Base-by-base conservation (phyloP, 2,888 invertebrate genomes). In the Tolmerus cingulatus region DNA sequence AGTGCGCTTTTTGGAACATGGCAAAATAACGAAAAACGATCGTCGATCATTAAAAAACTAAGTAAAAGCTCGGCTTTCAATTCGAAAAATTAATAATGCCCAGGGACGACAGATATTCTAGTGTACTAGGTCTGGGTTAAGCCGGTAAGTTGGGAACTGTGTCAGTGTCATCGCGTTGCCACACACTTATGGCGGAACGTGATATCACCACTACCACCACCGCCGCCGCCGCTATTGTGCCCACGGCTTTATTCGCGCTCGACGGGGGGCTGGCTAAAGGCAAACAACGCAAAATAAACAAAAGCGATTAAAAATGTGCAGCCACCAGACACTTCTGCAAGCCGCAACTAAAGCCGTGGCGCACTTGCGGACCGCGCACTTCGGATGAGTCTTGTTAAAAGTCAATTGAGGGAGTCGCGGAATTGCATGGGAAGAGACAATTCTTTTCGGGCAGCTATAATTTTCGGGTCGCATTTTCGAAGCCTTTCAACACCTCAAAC, bases 71-170 rank as follows among this genome's bases (percentile, higher is more conserved):
- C 23, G 27, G 66, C 66, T 66, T 66, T 66, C 66, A 66, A 66
- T 66, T 66, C 66, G 66, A 66, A 66, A n/a, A 66, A 66, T 66
- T 66, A 66, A 66, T 66, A 37, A 85, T 40, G 14, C 74, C 27
- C 85, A 86, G 74, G 85, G 85, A 74, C 79, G 19, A 74, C 30
- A 74, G 51, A 79, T 87, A 87, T 89, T 89, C 88, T 89, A 88
- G 89, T 89, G 88, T 87, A 89, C 89, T 89, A 89, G 89, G 89
- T 89, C 89, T 89, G 87, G 89, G 89, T 88, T 89, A 89, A 86
- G 82, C 55, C 78, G 78, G 87, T 82, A 55, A 88, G 86, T 88
- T 78, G 87, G 87, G 87, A 89, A 86, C 87, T 88, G 81, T 88
- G 89, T 88, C 89, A 89, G 87, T 89, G 89, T 86, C 89, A 87